Percentiles rank a stretch among this genome's conserved stretches.
Conservation (phyloP, 1,140 invertebrate genomes). For the Pogonognathellus flavescens region DNA sequence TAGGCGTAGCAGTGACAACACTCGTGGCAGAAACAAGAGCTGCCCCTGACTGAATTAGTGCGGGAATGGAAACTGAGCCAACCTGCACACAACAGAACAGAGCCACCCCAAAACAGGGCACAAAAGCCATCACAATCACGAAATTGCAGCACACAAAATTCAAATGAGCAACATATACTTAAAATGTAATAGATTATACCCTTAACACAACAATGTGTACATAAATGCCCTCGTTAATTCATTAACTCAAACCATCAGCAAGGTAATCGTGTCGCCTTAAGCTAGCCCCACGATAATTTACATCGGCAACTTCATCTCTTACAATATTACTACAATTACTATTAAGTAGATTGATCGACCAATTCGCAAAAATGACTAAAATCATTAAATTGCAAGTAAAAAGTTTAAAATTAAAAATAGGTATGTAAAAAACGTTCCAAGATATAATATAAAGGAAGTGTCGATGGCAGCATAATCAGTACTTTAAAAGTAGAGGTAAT, state of each 20-base stretch:
- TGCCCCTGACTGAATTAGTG: constrained; percentile 54
- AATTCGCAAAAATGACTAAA: too few relatives aligned
- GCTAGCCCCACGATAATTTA: too few relatives aligned
- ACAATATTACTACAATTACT: too few relatives aligned
- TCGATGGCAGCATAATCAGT: too few relatives aligned
- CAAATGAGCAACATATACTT: background rate
- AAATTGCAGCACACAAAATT: constrained; percentile 47
- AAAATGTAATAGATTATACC: too few relatives aligned
- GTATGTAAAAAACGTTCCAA: too few relatives aligned
- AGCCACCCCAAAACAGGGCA: constrained; percentile 45
- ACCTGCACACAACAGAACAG: constrained; percentile 57
- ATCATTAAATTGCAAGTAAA: too few relatives aligned
- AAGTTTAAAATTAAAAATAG: too few relatives aligned
- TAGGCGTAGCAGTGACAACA: constrained; percentile 52
- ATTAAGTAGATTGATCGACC: too few relatives aligned
- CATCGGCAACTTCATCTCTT: too few relatives aligned
- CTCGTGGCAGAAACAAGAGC: constrained; percentile 48
- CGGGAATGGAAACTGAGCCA: constrained; percentile 56
- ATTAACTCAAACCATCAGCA: background rate
- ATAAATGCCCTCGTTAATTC: constrained; percentile 20
- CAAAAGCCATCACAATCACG: constrained; percentile 52
- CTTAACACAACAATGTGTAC: background rate
- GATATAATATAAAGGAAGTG: too few relatives aligned
- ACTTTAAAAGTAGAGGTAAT: too few relatives aligned
- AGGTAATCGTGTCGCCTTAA: background rate